phyloP scores from a whole-genome alignment of 2,888 invertebrate genomes.

The Dilophus febrilis region DNA sequence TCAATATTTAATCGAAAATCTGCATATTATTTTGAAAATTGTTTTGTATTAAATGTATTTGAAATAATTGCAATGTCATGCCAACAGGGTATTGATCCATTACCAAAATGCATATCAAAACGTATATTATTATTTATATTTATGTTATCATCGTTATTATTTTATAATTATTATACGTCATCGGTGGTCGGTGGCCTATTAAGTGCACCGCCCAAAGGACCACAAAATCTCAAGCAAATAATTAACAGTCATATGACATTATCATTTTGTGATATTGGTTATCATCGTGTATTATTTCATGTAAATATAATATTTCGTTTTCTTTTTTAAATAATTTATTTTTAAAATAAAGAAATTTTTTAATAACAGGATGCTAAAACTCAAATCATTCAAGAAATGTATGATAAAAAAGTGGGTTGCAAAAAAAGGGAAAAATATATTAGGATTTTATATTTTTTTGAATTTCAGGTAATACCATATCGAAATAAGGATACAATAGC shows the following conservation, averaged over 20 bases:
- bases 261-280: slow-evolving; percentile 27
- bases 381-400: slow-evolving; percentile 15
- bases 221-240: slow-evolving; percentile 20
- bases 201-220: slow-evolving; percentile 21
- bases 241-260: slow-evolving; percentile 20
- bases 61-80: too few relatives aligned
- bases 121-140: slow-evolving; percentile 19
- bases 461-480: too few relatives aligned
- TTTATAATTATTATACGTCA: slow-evolving; percentile 28
- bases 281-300: slow-evolving; percentile 24
- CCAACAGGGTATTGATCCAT: slow-evolving; percentile 18
- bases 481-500: too few relatives aligned
- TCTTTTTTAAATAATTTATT: too few relatives aligned
- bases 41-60: too few relatives aligned
- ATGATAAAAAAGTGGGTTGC: slow-evolving; percentile 20
- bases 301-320: too few relatives aligned
- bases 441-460: slow-evolving; percentile 14
- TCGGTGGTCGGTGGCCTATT: slow-evolving; percentile 26
- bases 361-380: slow-evolving; percentile 18
- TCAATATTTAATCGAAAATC: too few relatives aligned
- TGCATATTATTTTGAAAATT: too few relatives aligned
- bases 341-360: background rate
- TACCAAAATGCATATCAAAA: slow-evolving; percentile 16
- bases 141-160: slow-evolving; percentile 20
- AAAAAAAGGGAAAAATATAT: slow-evolving; percentile 15